These are phyloP conservation scores for Elmis aenea DNA, from an alignment of 2,888 invertebrate species.

Conservation along the genomic window DNA sequence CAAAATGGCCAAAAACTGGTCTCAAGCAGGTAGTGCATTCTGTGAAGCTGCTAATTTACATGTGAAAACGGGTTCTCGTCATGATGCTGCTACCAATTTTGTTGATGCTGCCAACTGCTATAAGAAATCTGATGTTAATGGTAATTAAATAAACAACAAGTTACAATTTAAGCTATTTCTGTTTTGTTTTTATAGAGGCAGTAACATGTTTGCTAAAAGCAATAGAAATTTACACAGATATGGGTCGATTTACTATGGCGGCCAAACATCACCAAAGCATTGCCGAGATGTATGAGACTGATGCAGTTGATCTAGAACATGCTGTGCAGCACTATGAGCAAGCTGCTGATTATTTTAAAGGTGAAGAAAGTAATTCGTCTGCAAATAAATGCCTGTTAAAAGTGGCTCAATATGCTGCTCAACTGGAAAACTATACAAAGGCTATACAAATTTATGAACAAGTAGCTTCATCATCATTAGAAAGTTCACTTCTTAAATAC, in stretches of 20 bases:
- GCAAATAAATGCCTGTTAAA: slow-evolving; percentile 98
- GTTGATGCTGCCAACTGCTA: slow-evolving; percentile 97
- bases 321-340: slow-evolving; percentile 95
- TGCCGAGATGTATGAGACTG: slow-evolving; percentile 93
- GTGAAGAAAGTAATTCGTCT: slow-evolving; percentile 96
- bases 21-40: slow-evolving; percentile 91
- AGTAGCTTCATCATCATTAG: slow-evolving; percentile 86
- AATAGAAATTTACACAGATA: slow-evolving; percentile 96
- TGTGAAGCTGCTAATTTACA: slow-evolving; percentile 87
- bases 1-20: slow-evolving; percentile 99
- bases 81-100: slow-evolving; percentile 95
- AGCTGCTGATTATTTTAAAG: slow-evolving; percentile 94
- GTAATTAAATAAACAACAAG: slow-evolving; percentile 48
- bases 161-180: background rate
- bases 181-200: slow-evolving; percentile 58
- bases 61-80: slow-evolving; percentile 80
- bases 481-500: slow-evolving; percentile 93
- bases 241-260: slow-evolving; percentile 95
- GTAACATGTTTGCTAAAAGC: slow-evolving; percentile 85
- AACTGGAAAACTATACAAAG: slow-evolving; percentile 93
- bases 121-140: slow-evolving; percentile 77
- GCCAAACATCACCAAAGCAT: slow-evolving; percentile 96
- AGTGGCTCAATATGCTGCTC: slow-evolving; percentile 95
- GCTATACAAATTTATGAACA: slow-evolving; percentile 96
- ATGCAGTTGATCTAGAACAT: slow-evolving; percentile 78